Evolutionary conservation across 1,140 invertebrate genomes (phyloP).

Genomic region (Lordiphosa stackelbergi): DNA sequence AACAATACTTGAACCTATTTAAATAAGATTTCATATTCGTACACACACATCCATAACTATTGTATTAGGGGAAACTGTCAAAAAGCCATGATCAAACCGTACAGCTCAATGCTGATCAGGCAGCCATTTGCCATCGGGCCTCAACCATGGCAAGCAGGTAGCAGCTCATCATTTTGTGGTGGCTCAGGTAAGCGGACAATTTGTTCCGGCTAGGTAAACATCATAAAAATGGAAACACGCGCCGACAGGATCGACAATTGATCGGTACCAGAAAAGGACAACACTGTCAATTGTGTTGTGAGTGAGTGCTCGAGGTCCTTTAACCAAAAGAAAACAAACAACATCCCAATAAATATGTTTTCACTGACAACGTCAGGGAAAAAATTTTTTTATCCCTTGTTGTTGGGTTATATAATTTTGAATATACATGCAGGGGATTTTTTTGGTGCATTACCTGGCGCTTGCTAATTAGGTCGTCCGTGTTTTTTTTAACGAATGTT

Average conservation of each 20-base stretch:
- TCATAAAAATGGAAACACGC: constrained; percentile 61
- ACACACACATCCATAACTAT: no score
- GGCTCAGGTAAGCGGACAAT: constrained; percentile 38
- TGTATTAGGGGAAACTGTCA: constrained; percentile 47
- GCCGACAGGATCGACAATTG: constrained; percentile 64
- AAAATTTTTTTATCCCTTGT: constrained; percentile 34
- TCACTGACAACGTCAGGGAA: constrained; percentile 38
- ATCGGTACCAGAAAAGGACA: constrained; percentile 48
- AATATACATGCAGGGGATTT: constrained; percentile 36
- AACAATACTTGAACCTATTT: constrained; percentile 65
- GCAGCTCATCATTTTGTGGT: constrained; percentile 5
- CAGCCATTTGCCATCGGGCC: constrained; percentile 14
- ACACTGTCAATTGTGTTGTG: constrained; percentile 12
- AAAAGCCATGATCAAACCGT: constrained; percentile 67
- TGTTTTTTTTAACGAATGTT: constrained; percentile 17
- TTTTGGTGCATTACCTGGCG: constrained; percentile 35
- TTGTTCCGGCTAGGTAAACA: constrained; percentile 46
- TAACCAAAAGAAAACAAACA: constrained; percentile 53
- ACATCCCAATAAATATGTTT: constrained; percentile 49
- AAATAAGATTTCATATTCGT: constrained; percentile 41
- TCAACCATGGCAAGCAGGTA: constrained; percentile 30
- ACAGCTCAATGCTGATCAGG: constrained; percentile 55
- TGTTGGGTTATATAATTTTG: constrained; percentile 60
- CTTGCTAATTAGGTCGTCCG: constrained; percentile 61
- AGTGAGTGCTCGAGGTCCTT: constrained; percentile 10